Conservation (phyloP, 2,888 invertebrate species). For the Patella pellucida region DNA sequence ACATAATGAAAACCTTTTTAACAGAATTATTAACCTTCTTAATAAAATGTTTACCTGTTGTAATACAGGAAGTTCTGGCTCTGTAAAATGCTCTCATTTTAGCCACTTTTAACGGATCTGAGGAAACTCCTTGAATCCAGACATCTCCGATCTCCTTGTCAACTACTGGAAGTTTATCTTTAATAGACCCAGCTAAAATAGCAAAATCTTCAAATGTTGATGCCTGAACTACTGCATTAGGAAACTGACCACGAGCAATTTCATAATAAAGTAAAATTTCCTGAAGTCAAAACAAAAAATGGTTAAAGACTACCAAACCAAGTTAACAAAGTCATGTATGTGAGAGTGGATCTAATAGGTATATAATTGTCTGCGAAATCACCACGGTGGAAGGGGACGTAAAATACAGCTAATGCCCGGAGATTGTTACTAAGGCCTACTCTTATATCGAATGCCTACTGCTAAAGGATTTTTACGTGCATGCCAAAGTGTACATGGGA, state of each 20-base stretch:
- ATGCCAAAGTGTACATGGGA: too few species aligned
- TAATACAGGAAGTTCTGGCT: constrained; percentile 43
- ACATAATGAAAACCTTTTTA: too few species aligned
- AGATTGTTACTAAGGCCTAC: too few species aligned
- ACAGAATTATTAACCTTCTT: too few species aligned
- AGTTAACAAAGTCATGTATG: too few species aligned
- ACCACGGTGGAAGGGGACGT: too few species aligned
- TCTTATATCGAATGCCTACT: too few species aligned
- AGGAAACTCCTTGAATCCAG: constrained; percentile 63
- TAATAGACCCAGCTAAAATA: constrained; percentile 37
- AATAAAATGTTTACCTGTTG: not conserved
- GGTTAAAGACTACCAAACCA: too few species aligned
- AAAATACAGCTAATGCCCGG: too few species aligned
- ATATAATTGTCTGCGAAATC: too few species aligned
- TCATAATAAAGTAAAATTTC: constrained; percentile 62
- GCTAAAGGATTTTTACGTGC: too few species aligned
- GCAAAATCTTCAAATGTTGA: constrained; percentile 59
- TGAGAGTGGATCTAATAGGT: too few species aligned
- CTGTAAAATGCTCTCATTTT: constrained; percentile 49
- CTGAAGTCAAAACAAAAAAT: constrained; percentile 28
- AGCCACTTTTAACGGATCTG: constrained; percentile 63
- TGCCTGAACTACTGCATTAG: constrained; percentile 52
- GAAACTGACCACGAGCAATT: constrained; percentile 57
- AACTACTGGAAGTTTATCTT: constrained; percentile 46
- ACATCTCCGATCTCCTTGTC: constrained; percentile 62